Base-by-base conservation (phyloP, 2,888 invertebrate species). In the Drosophila buzzatii region DNA sequence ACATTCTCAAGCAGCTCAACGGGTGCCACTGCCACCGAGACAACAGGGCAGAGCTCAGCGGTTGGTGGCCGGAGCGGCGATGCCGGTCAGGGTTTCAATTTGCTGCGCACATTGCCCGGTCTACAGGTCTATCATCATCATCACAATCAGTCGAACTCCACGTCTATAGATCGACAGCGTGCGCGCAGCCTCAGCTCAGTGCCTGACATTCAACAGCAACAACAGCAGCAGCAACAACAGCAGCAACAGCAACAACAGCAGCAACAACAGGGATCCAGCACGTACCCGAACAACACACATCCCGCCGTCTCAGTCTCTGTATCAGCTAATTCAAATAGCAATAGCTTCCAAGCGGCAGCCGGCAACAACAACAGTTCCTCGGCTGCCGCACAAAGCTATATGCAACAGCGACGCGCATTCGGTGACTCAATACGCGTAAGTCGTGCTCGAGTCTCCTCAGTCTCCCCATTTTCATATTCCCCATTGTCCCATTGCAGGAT, bases 141-240 rank as follows among this genome's bases (percentile, higher is more conserved):
- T 55, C 94, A 96, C 5, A 58, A 83, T 52, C 90, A 89, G 61
- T 81, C 78, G 57, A 90, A 92, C 64, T 88, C 82, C 33, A 90
- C 90, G 7, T 82, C 92, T 55, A 96, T 95, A 90, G 97, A 97
- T 92, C 94, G 97, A 80, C 97, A 97, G 93, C 94, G 97, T 80
- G 97, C 97, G 57, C 94, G 97, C 75, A 97, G 97, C 41, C 93
- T 97, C 82, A 97, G 97, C 64, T 97, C 97, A 66, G 97, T 97
- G 79, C 97, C 97, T 18, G 97, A 97, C 91, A 94, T 97, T 80
- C 94, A 92, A 35, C 91, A 91, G 44, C 85, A 91, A 41, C 91
- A 91, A 57, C 85, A 83, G 5, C 79, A 80, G 9, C 73, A 79
- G 14, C 73, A 81, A 10, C 81, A 77, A 9, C 79, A 76, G 0